Conservation (phyloP, 1,140 invertebrate species). For the Heliconius himera region DNA sequence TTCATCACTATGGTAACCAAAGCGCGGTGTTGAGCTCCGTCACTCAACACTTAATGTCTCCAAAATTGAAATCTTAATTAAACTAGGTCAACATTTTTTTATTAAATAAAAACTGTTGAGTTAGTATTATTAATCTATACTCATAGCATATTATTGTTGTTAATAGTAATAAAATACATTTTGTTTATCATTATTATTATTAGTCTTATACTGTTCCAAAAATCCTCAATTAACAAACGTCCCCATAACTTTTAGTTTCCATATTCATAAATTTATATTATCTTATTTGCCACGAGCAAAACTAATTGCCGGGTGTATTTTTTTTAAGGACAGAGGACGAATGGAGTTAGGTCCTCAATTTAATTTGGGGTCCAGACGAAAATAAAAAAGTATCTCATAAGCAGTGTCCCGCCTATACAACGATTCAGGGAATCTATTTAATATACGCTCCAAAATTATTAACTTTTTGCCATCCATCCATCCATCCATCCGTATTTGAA, state of each 20-base stretch:
- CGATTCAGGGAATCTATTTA: slow-evolving; percentile 68
- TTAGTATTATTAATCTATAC: too few relatives aligned
- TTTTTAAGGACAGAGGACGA: slow-evolving; percentile 34
- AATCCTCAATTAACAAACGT: neutral
- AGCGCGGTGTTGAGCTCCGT: too few relatives aligned
- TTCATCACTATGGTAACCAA: too few relatives aligned
- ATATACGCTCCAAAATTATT: slow-evolving; percentile 63
- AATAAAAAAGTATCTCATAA: slow-evolving; percentile 70
- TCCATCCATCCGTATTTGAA: slow-evolving; percentile 36
- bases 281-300: slow-evolving; percentile 6
- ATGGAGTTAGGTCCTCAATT: slow-evolving; percentile 50
- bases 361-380: slow-evolving; percentile 73
- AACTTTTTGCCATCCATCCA: slow-evolving; percentile 53
- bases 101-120: too few relatives aligned
- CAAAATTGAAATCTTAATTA: too few relatives aligned
- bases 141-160: too few relatives aligned
- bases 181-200: too few relatives aligned
- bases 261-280: slow-evolving; percentile 9
- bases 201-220: too few relatives aligned
- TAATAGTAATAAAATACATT: too few relatives aligned
- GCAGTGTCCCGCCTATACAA: slow-evolving; percentile 67
- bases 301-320: slow-evolving; percentile 21
- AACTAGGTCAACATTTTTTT: too few relatives aligned
- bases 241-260: neutral
- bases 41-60: too few relatives aligned